A percentile compares a stretch with the other conserved stretches of the same genome.
Conservation (phyloP, 92 coral and sea anemone genomes). For the Diadumene lineata region DNA sequence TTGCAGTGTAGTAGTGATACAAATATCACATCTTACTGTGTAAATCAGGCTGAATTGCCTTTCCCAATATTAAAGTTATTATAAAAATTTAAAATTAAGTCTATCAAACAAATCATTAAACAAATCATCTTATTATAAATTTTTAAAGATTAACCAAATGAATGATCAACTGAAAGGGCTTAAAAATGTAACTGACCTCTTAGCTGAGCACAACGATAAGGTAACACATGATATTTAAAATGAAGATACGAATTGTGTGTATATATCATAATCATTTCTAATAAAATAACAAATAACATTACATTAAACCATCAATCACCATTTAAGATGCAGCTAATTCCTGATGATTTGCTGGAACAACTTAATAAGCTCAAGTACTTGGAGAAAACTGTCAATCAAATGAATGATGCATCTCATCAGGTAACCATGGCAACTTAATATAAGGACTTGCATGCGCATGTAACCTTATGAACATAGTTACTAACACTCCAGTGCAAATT, state of each 20-base stretch:
- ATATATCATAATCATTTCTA: neutral
- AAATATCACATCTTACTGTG: too few species aligned
- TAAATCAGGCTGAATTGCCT: too few species aligned
- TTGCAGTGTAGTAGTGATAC: too few species aligned
- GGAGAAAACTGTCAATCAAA: conserved; percentile 66
- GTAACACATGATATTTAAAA: conserved; percentile 33
- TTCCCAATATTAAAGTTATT: too few species aligned
- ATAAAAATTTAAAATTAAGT: neutral
- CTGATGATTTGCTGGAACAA: conserved; percentile 86
- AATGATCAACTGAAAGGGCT: conserved; percentile 64
- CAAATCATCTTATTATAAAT: neutral
- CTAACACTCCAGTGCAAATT: too few species aligned
- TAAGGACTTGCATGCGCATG: too few species aligned
- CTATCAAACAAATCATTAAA: neutral
- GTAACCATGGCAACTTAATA: conserved; percentile 37
- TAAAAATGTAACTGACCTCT: conserved; percentile 54
- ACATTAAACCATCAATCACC: neutral
- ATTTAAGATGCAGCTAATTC: conserved; percentile 74
- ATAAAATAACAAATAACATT: neutral
- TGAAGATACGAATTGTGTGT: too few species aligned
- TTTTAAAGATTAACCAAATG: conserved; percentile 59
- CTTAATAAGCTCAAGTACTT: conserved; percentile 78
- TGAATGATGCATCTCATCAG: conserved; percentile 68
- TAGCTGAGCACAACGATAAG: conserved; percentile 70
- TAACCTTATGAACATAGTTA: too few species aligned